phyloP scores from a whole-genome alignment of 30 jellyfish, hydroid and myxozoan genomes.

The Cassiopea xamachana region DNA sequence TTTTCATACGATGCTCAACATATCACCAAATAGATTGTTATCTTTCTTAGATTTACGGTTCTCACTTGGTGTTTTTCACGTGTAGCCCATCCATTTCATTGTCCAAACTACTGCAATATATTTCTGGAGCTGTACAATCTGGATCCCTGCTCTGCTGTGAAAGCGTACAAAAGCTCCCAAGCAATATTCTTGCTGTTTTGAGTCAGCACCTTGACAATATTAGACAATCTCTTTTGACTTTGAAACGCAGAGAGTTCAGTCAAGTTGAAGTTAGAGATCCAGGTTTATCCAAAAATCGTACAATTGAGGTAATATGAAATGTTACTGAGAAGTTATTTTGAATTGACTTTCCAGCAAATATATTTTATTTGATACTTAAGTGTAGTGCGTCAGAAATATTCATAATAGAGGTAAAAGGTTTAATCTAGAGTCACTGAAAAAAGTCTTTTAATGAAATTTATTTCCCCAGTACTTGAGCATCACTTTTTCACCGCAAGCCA shows the following conservation, averaged over 20 bases:
- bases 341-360: no score
- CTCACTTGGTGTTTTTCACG: slow-evolving; percentile 53
- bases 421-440: no score
- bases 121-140: slow-evolving; percentile 74
- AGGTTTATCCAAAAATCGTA: background rate
- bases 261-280: slow-evolving; percentile 48
- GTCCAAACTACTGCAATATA: slow-evolving; percentile 44
- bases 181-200: slow-evolving; percentile 46
- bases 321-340: no score
- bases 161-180: slow-evolving; percentile 18
- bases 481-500: no score
- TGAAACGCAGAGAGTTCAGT: slow-evolving; percentile 36
- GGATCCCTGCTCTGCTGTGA: slow-evolving; percentile 61
- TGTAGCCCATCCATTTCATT: slow-evolving; percentile 39
- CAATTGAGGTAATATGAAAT: slow-evolving; percentile 15
- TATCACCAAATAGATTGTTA: no score
- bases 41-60: slow-evolving; percentile 36
- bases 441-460: no score
- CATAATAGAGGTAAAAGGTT: no score
- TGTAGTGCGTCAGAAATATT: no score
- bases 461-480: no score
- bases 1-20: background rate
- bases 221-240: slow-evolving; percentile 47
- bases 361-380: no score
- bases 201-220: slow-evolving; percentile 69